Evolutionary conservation across 2,113 vertebrate species (phyloP).

Genomic region (Dolichallabes microphthalmus): DNA sequence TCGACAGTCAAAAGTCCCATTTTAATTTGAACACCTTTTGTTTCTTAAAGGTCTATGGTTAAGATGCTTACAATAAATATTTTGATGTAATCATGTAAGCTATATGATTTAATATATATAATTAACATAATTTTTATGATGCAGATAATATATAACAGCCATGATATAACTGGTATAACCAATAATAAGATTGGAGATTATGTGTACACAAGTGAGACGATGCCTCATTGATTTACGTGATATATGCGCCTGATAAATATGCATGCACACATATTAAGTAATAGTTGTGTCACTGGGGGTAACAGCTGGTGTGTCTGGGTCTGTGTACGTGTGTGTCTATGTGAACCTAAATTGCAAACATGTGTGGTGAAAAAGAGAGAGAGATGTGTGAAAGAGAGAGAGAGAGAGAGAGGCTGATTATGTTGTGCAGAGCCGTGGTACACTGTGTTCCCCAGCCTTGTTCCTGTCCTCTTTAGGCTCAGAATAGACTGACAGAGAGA

Average conservation of each 20-base stretch:
- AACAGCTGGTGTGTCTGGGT: neutral
- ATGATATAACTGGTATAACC: neutral
- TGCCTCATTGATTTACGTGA: neutral
- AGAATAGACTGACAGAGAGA: constrained; percentile 51
- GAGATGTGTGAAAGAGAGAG: neutral
- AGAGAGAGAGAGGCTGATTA: constrained; percentile 23
- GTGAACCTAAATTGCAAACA: neutral
- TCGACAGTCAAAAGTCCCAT: too few relatives aligned
- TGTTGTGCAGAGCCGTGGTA: constrained; percentile 28
- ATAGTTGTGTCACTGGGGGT: constrained; percentile 6
- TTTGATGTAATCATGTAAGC: neutral
- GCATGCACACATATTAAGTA: neutral
- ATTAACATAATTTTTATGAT: neutral
- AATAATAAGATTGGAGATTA: neutral
- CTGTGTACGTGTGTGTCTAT: neutral
- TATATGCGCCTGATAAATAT: neutral
- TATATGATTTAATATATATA: neutral
- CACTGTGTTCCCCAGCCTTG: constrained; percentile 48
- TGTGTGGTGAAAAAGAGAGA: constrained; percentile 12
- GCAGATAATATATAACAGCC: neutral
- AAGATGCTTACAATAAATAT: neutral
- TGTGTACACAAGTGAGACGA: neutral
- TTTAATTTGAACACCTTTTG: too few relatives aligned
- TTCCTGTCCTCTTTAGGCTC: constrained; percentile 50
- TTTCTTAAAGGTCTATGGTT: too few relatives aligned